Conservation (phyloP, 2,888 invertebrate genomes). For the Amphiduros pacificus region DNA sequence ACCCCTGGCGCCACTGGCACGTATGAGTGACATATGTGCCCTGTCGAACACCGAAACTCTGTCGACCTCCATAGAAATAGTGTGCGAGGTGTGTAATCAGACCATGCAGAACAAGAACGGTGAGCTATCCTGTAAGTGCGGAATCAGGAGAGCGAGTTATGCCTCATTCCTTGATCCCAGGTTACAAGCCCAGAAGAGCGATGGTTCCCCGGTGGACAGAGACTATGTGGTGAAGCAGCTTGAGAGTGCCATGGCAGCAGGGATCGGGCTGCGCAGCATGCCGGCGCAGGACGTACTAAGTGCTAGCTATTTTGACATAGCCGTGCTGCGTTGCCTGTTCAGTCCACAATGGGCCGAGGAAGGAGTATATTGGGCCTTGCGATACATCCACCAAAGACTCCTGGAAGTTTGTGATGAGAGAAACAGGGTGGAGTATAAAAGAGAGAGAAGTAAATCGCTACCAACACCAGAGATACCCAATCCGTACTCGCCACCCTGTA, state of each 20-base stretch:
- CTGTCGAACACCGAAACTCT: slow-evolving; percentile 36
- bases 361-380: slow-evolving; percentile 95
- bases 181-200: too few relatives aligned
- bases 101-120: slow-evolving; percentile 53
- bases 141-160: slow-evolving; percentile 26
- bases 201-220: slow-evolving; percentile 79
- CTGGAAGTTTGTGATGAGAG: slow-evolving; percentile 80
- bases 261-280: slow-evolving; percentile 11
- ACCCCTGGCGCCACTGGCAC: slow-evolving; percentile 57
- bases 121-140: slow-evolving; percentile 42
- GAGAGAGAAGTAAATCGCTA: slow-evolving; percentile 87
- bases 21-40: slow-evolving; percentile 47
- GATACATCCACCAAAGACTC: slow-evolving; percentile 64
- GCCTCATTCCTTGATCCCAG: slow-evolving; percentile 1
- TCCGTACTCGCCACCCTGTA: slow-evolving; percentile 3
- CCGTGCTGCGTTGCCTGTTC: slow-evolving; percentile 91
- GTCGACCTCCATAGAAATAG: slow-evolving; percentile 49
- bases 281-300: slow-evolving; percentile 45
- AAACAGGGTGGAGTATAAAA: slow-evolving; percentile 72
- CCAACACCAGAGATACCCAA: slow-evolving; percentile 63
- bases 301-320: slow-evolving; percentile 95
- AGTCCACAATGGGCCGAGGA: slow-evolving; percentile 98
- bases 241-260: slow-evolving; percentile 50
- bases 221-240: slow-evolving; percentile 72
- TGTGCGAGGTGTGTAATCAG: slow-evolving; percentile 55